Evolutionary conservation across 1,140 invertebrate genomes (phyloP), one percentile per base, ranked within the genome.

Genomic region (Meteorus sp.): DNA sequence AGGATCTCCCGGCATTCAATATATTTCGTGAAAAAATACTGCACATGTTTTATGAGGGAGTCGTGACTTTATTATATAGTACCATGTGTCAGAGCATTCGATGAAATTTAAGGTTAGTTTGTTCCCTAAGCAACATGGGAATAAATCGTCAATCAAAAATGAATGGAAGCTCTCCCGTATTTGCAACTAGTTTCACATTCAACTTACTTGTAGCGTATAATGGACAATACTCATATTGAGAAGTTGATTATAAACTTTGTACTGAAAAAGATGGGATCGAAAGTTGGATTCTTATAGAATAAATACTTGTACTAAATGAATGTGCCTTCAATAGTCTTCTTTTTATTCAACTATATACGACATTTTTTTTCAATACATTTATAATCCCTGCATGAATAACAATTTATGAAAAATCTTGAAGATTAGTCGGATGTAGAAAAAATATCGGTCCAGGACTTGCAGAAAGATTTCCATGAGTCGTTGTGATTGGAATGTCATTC

Each of bases 291-390:
- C n/a, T n/a, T n/a, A n/a, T n/a, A n/a, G n/a, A n/a, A n/a, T n/a
- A 39, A 15, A 39, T n/a, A 11, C 8, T 39, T 11, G 8, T 39
- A 4, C 3, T 39, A 15, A 39, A 4, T n/a, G 8, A 39, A 39
- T n/a, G 3, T 39, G 11, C 57, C 53, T 65, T 59, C 47, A 62
- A 62, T 25, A 57, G 29, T 60, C 8, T 73, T 58, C 63, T 69
- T 72, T 73, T 57, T 67, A 69, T 73, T 72, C 45, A 67, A 66
- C 47, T 43, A 52, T 64, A 62, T 59, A 67, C 65, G 52, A 66
- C 20, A 37, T 37, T 51, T 51, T 43, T 60, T 65, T 53, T 70
- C 67, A 57, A 68, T 71, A 71, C 11, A 39, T 13, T 7, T 39
- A 13, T 23, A 15, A n/a, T 52, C 51, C 39, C 51, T 53, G 51